Conservation (phyloP, 1,140 invertebrate species). For the Hestina assimilis region DNA sequence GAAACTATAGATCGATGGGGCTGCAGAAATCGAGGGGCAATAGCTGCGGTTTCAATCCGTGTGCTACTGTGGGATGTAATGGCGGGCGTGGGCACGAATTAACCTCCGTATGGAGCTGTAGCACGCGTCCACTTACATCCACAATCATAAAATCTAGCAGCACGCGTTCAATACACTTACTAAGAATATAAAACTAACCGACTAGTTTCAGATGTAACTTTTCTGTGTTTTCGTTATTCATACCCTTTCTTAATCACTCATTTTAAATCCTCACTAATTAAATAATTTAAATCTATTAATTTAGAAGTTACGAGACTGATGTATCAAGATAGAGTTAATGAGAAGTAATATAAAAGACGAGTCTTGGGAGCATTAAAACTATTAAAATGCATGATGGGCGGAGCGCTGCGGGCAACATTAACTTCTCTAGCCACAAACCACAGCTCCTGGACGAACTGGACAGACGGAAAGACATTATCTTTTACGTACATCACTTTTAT, state of each 20-base stretch:
- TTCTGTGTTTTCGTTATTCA: no score
- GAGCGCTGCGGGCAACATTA: conserved; percentile 50
- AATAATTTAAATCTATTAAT: no score
- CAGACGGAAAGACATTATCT: conserved; percentile 35
- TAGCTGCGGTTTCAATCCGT: conserved; percentile 70
- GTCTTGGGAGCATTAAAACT: conserved; percentile 49
- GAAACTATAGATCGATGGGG: conserved; percentile 73
- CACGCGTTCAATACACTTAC: not conserved
- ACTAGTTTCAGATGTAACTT: no score
- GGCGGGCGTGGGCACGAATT: conserved; percentile 53
- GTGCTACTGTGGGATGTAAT: conserved; percentile 73
- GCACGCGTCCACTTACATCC: conserved; percentile 22
- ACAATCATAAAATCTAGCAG: not conserved
- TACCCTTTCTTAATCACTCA: no score
- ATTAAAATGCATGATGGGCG: conserved; percentile 61
- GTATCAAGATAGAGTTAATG: not conserved
- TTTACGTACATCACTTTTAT: conserved; percentile 24
- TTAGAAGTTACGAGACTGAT: not conserved
- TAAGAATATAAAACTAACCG: not conserved
- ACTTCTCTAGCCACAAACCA: conserved; percentile 64
- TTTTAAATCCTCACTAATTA: no score
- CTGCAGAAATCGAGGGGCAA: conserved; percentile 65
- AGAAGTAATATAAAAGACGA: not conserved
- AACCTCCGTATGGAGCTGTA: conserved; percentile 25
- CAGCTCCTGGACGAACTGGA: conserved; percentile 59